These are phyloP conservation scores for Sylvilagus bachmani DNA, from an alignment of 2,113 vertebrate species.

Conservation along the genomic window DNA sequence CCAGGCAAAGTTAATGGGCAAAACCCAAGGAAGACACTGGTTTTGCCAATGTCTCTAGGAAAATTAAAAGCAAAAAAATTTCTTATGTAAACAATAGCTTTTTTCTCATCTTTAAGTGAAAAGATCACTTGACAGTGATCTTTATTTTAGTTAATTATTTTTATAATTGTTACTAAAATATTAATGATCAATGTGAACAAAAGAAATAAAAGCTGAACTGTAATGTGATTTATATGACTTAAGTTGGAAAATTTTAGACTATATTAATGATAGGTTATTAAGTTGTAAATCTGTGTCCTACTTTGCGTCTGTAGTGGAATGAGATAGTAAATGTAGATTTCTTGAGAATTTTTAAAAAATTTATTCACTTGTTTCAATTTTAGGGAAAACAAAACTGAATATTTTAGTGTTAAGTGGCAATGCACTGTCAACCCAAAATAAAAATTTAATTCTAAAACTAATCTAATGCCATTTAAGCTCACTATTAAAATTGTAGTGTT, in stretches of 20 bases:
- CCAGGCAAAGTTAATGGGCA: background rate
- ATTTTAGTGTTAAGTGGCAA: background rate
- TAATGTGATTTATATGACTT: background rate
- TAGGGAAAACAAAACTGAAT: background rate
- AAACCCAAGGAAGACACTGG: background rate
- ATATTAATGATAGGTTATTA: background rate
- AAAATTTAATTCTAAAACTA: slow-evolving; percentile 22
- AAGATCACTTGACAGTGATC: too few relatives aligned
- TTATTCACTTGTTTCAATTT: background rate
- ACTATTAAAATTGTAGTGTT: background rate
- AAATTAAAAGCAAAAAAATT: too few relatives aligned
- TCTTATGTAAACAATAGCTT: too few relatives aligned
- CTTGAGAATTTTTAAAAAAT: background rate
- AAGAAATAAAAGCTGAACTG: background rate
- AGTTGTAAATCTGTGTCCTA: background rate
- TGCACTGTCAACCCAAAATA: background rate
- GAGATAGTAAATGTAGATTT: background rate
- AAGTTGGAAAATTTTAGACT: background rate
- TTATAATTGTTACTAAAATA: background rate
- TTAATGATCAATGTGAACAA: background rate
- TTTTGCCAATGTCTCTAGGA: too few relatives aligned
- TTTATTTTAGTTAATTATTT: background rate
- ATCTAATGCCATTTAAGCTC: background rate
- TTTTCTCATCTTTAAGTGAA: too few relatives aligned
- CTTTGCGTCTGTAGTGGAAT: background rate